Evolutionary conservation across 35 echinoderm and acorn worm genomes (phyloP).

Genomic region (Hemicentrotus pulcherrimus): DNA sequence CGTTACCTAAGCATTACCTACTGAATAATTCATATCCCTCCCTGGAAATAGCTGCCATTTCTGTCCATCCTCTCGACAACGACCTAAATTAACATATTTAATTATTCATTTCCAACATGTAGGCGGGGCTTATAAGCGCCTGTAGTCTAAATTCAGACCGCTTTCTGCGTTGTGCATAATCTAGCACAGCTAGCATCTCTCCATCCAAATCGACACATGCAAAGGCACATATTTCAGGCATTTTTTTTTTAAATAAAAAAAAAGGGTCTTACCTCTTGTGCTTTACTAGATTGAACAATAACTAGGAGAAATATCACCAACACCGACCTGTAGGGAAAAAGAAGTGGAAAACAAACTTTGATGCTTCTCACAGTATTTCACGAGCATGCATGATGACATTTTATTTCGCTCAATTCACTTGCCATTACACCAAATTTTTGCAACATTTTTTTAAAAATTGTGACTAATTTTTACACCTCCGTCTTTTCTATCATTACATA

Average conservation of each 20-base stretch:
- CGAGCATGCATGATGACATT: too few relatives aligned
- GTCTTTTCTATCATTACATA: not conserved
- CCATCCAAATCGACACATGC: not conserved
- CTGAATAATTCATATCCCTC: not conserved
- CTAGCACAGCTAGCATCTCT: not conserved
- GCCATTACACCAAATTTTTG: not conserved
- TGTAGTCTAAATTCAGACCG: not conserved
- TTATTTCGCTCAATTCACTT: not conserved
- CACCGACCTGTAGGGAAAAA: conserved; percentile 26
- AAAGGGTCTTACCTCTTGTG: conserved; percentile 24
- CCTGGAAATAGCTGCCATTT: not conserved
- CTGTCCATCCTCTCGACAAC: conserved; percentile 7
- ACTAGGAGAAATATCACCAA: conserved; percentile 4
- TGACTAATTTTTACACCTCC: not conserved
- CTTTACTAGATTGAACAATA: conserved; percentile 43
- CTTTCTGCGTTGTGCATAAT: not conserved
- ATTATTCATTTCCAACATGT: not conserved
- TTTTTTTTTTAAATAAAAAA: not conserved
- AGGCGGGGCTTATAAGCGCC: not conserved
- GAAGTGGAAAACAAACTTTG: not conserved
- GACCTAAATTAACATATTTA: not conserved
- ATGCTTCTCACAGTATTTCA: too few relatives aligned
- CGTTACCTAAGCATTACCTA: not conserved
- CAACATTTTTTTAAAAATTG: not conserved
- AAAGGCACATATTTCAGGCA: not conserved